phyloP scores from a whole-genome alignment of 2,888 invertebrate genomes.

The Chrysotoxum bicinctum region DNA sequence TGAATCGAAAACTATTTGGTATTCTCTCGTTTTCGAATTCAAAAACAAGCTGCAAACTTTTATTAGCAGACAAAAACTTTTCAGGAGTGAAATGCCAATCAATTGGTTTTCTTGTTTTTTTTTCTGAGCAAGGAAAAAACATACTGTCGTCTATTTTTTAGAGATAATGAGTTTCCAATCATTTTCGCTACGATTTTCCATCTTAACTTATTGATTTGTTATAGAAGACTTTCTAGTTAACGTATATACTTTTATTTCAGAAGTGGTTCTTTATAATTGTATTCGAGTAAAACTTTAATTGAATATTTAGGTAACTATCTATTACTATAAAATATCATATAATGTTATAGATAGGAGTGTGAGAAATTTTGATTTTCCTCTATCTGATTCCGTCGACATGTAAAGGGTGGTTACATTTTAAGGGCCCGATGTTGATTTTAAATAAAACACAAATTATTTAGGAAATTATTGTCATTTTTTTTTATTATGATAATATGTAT shows the following conservation, averaged over 20 bases:
- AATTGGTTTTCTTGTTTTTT: neutral
- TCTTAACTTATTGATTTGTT: conserved; percentile 13
- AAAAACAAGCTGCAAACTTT: conserved; percentile 32
- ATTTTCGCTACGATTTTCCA: conserved; percentile 3
- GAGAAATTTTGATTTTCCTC: too few relatives aligned
- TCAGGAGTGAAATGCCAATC: conserved; percentile 29
- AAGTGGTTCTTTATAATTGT: neutral
- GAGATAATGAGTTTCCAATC: conserved; percentile 20
- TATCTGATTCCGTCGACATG: too few relatives aligned
- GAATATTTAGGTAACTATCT: too few relatives aligned
- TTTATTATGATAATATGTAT: too few relatives aligned
- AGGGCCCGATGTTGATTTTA: too few relatives aligned
- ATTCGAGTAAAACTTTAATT: too few relatives aligned
- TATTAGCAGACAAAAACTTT: conserved; percentile 39
- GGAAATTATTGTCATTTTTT: too few relatives aligned
- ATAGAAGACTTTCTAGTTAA: neutral
- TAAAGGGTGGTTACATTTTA: too few relatives aligned
- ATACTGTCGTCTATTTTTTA: neutral
- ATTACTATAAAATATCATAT: too few relatives aligned
- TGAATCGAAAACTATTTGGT: conserved; percentile 27
- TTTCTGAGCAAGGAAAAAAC: neutral
- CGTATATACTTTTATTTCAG: neutral
- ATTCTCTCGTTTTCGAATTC: conserved; percentile 4
- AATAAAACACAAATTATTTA: too few relatives aligned
- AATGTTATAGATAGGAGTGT: too few relatives aligned